phyloP scores from a whole-genome alignment of 1,140 invertebrate species.

The Drosophila novamexicana region DNA sequence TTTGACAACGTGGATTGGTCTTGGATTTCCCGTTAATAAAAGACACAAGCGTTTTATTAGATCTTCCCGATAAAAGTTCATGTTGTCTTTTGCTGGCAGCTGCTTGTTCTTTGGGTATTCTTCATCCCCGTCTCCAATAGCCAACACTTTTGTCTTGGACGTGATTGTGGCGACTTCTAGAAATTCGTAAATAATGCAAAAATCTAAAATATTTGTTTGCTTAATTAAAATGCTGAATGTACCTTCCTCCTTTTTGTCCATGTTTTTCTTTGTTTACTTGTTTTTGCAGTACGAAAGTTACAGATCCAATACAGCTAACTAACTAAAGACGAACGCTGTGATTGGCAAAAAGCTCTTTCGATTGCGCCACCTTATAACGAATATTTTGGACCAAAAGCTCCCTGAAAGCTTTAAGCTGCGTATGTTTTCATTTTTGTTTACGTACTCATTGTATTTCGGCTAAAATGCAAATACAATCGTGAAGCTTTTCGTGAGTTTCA shows the following conservation, averaged over 20 bases:
- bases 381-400: background rate
- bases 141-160: slow-evolving; percentile 7
- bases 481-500: background rate
- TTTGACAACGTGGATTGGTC: background rate
- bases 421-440: background rate
- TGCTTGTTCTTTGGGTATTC: background rate
- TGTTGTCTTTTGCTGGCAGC: background rate
- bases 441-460: background rate
- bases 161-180: background rate
- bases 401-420: background rate
- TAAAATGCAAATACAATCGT: too few relatives aligned
- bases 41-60: background rate
- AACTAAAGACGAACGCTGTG: background rate
- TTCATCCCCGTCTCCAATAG: slow-evolving; percentile 10
- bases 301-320: background rate
- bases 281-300: background rate
- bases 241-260: slow-evolving; percentile 11
- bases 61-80: background rate
- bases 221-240: background rate
- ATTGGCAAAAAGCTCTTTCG: background rate
- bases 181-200: background rate
- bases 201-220: background rate
- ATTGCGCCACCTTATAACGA: background rate
- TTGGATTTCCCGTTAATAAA: slow-evolving; percentile 4
- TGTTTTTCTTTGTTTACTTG: background rate